Evolutionary conservation across 2,888 invertebrate species (phyloP), one percentile per base, ranked within the genome.

Genomic region (Thalpophila matura): DNA sequence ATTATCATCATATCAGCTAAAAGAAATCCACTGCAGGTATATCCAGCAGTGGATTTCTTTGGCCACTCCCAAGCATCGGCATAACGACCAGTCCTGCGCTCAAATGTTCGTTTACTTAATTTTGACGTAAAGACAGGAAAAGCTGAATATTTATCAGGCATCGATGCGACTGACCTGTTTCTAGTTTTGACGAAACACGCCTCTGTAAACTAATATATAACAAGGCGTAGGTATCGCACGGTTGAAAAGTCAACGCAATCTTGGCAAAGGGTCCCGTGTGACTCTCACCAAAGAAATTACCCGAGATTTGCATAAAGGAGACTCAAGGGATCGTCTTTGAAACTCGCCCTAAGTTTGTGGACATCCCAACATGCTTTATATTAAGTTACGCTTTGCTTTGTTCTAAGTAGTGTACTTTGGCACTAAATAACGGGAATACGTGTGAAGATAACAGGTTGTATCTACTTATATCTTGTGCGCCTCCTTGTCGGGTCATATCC

Each of bases 291-390:
- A 91, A 91, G 92, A 91, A 93, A 92, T 93, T 92, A 92, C 91
- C 86, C 86, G 80, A 88, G 88, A 93, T 93, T 94, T 92, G 89
- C 93, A 93, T 94, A 92, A 93, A 93, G 91, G 91, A 90, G 91
- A 90, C 89, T 89, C 90, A 73, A 82, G 91, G 89, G 93, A 89
- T 85, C 86, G 87, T 87, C 91, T 92, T 91, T 90, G 92, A 89
- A 91, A 91, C 89, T 92, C 81, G 80, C 83, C 88, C 84, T 81
- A 89, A 91, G 89, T 92, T 91, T 88, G 90, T 87, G 90, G 89
- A 89, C 89, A 90, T 86, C 86, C 86, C 87, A 86, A 91, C 90
- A 89, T 88, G 89, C 88, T 89, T 86, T 87, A 90, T 91, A 92
- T 91, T 91, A 91, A 89, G 88, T 89, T 88, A 88, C 86, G 85